Conservation (phyloP, 2,888 invertebrate species). For the Luffia ferchaultella region DNA sequence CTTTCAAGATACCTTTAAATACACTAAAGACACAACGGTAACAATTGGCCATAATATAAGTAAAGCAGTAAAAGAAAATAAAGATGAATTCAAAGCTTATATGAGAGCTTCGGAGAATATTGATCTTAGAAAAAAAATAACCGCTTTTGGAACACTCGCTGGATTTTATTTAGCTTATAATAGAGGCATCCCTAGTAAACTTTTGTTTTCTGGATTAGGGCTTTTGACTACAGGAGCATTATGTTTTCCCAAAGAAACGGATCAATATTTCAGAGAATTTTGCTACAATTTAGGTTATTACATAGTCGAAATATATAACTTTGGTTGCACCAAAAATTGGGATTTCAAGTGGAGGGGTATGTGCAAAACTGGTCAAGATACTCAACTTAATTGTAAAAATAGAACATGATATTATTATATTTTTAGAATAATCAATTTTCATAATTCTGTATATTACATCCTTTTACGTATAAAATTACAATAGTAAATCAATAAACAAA, state of each 20-base stretch:
- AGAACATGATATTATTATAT: too few relatives aligned
- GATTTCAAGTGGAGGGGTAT: slow-evolving; percentile 25
- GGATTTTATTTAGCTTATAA: slow-evolving; percentile 23
- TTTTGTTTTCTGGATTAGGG: slow-evolving; percentile 25
- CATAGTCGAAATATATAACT: slow-evolving; percentile 21
- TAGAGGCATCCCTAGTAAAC: slow-evolving; percentile 18
- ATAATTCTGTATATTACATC: too few relatives aligned
- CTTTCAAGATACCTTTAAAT: slow-evolving; percentile 11
- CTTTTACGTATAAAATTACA: too few relatives aligned
- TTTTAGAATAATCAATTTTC: too few relatives aligned
- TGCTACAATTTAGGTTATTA: slow-evolving; percentile 20
- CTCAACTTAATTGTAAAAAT: background rate
- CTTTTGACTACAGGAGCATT: slow-evolving; percentile 27
- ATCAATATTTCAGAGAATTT: slow-evolving; percentile 25
- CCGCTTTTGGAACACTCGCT: slow-evolving; percentile 20
- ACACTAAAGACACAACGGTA: slow-evolving; percentile 13
- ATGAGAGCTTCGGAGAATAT: slow-evolving; percentile 31
- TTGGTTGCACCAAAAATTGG: slow-evolving; percentile 18
- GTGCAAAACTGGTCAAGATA: slow-evolving; percentile 17
- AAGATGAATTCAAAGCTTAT: slow-evolving; percentile 20
- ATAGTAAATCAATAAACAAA: too few relatives aligned
- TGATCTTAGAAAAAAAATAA: slow-evolving; percentile 20
- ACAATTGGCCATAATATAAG: slow-evolving; percentile 13
- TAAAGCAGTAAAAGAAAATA: slow-evolving; percentile 12
- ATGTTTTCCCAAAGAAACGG: slow-evolving; percentile 40